phyloP scores from a whole-genome alignment of 2,113 vertebrate genomes.

The Mus spicilegus region DNA sequence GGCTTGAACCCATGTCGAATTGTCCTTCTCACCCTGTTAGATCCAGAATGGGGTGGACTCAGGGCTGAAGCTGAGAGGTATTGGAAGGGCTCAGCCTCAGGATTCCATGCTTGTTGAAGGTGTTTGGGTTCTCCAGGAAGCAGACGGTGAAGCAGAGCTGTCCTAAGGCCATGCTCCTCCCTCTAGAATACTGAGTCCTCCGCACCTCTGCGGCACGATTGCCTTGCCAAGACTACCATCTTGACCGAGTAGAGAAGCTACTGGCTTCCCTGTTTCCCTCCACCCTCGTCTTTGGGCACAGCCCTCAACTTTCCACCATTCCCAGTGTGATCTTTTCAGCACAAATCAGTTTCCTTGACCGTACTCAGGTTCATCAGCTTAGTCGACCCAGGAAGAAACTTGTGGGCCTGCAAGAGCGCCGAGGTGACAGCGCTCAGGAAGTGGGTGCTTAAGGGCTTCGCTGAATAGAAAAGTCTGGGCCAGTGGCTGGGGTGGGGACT shows the following conservation, averaged over 20 bases:
- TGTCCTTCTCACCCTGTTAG: neutral
- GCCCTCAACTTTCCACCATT: neutral
- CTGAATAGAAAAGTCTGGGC: neutral
- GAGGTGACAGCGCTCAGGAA: fast-evolving
- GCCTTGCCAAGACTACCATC: neutral
- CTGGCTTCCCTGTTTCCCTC: neutral
- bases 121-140: neutral
- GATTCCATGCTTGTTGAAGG: fast-evolving
- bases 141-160: neutral
- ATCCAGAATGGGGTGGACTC: neutral
- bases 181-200: neutral
- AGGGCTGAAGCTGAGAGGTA: neutral
- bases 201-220: neutral
- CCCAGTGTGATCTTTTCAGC: neutral
- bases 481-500: neutral
- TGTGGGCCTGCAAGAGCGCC: neutral
- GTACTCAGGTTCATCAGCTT: neutral
- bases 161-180: too few species aligned
- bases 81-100: neutral
- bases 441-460: neutral
- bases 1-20: neutral
- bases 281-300: neutral
- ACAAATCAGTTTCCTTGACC: neutral
- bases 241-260: neutral
- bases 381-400: neutral